Evolutionary conservation across 1,140 invertebrate species (phyloP), one percentile per base, ranked within the genome.

Genomic region (Calephelis nemesis): DNA sequence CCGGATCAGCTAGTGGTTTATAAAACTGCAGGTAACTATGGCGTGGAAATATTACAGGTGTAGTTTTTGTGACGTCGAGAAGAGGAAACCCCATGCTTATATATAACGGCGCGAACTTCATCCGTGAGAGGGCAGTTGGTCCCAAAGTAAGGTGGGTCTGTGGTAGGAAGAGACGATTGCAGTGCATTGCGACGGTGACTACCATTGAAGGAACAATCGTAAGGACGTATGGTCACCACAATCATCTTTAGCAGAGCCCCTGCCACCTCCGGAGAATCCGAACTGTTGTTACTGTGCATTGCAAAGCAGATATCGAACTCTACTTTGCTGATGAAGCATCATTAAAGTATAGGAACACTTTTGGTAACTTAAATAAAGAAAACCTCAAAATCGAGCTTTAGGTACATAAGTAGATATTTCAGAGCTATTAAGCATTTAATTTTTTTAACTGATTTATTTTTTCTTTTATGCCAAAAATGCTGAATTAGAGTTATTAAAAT

Each of bases 31-130:
- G 19, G 8, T 54, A 67, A 42, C 42, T 42, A 47, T 54, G 5
- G 50, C 52, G 30, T 58, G 50, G 48, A 52, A 63, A 10, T 6
- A 13, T 82, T 79, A 47, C 75, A 83, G 82, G 73, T 75, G 19
- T 74, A 8, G 65, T 69, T 1, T 78, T 77, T 58, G 78, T 82
- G 15, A 73, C 72, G 54, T 86, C 84, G 1, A 72, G 79, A 2
- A 76, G 79, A 0, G 84, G 84, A 11, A 87, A 87, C 62, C 84
- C 82, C 13, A 84, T 85, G 82, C 78, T 87, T 8, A 65, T 82
- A 0, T 75, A 78, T 65, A 67, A 80, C 45, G 81, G 79, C 45
- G 71, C 74, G 62, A 79, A 84, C 72, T 87, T 82, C 69, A 87
- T 84, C 62, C 70, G 71, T 5, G 82, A 84, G 68, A 68, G 78